Conservation (phyloP, 35 echinoderm and acorn worm species). For the Eucidaris tribuloides region DNA sequence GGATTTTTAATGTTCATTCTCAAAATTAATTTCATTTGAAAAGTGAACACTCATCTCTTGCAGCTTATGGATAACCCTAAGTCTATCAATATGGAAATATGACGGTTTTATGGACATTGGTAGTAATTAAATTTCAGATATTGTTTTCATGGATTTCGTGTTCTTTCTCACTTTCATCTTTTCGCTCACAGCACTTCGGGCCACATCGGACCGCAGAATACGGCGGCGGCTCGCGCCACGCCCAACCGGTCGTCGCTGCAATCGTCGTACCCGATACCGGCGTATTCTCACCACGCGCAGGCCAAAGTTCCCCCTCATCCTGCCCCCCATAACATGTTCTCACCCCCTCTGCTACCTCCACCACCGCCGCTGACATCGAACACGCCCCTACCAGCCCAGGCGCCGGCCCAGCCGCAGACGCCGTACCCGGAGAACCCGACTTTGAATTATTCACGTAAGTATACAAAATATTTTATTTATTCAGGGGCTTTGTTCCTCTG, state of each 20-base stretch:
- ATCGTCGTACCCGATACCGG: neutral
- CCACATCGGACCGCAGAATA: slow-evolving; percentile 14
- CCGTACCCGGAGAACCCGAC: neutral
- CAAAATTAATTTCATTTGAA: no score
- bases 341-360: slow-evolving; percentile 50
- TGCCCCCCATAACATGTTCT: slow-evolving; percentile 37
- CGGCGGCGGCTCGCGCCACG: neutral
- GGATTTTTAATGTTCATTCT: no score
- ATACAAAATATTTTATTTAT: no score
- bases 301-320: slow-evolving; percentile 9
- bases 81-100: no score
- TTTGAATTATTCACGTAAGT: slow-evolving; percentile 33
- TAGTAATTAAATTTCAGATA: no score
- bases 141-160: neutral
- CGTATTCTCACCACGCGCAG: neutral
- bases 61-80: no score
- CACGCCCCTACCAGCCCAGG: neutral
- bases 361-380: slow-evolving; percentile 64
- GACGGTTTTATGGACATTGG: no score
- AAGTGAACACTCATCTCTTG: no score
- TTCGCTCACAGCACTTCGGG: neutral
- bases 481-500: no score
- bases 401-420: neutral
- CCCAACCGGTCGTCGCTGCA: slow-evolving; percentile 14
- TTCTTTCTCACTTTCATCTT: neutral